Conservation (phyloP, 1,140 invertebrate species). For the Psix sp. region DNA sequence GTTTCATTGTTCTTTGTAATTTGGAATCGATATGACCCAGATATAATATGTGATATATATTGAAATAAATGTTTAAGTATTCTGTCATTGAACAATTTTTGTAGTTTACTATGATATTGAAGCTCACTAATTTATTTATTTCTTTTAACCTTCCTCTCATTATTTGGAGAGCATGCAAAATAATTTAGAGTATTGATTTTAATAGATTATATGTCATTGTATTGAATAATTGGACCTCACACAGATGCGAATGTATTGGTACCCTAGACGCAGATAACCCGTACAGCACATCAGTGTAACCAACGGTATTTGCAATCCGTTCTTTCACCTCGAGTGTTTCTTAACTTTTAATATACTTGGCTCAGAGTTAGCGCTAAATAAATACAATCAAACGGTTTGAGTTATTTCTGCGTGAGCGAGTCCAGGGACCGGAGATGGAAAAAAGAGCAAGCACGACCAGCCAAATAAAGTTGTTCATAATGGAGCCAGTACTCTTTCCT, state of each 20-base stretch:
- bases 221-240: neutral
- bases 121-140: no score
- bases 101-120: no score
- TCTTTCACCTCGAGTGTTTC: slow-evolving; percentile 51
- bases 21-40: slow-evolving; percentile 16
- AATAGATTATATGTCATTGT: no score
- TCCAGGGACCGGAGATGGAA: slow-evolving; percentile 24
- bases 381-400: slow-evolving; percentile 62
- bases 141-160: no score
- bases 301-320: slow-evolving; percentile 48
- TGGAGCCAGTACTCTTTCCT: slow-evolving; percentile 21
- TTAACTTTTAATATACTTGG: slow-evolving; percentile 60
- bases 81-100: no score
- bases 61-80: neutral
- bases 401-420: slow-evolving; percentile 53
- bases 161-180: no score
- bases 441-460: slow-evolving; percentile 24
- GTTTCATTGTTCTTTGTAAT: slow-evolving; percentile 12
- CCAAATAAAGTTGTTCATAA: slow-evolving; percentile 67
- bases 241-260: neutral
- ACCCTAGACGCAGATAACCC: slow-evolving; percentile 45
- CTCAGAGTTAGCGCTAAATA: slow-evolving; percentile 63
- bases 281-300: slow-evolving; percentile 49
- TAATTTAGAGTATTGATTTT: no score
- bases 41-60: slow-evolving; percentile 4